Conservation (phyloP, 2,888 invertebrate species). For the Coremacera marginata region DNA sequence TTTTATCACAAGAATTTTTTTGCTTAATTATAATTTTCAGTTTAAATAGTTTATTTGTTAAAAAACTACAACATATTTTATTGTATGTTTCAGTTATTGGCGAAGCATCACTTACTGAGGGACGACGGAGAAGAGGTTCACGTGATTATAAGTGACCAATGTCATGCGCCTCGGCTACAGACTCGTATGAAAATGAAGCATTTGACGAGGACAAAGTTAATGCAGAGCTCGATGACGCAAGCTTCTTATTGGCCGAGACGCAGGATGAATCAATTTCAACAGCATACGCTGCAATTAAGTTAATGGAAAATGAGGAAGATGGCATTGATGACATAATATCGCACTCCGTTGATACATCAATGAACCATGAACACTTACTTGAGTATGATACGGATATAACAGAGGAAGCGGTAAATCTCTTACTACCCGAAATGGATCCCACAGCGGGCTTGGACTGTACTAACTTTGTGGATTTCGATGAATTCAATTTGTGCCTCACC, state of each 20-base stretch:
- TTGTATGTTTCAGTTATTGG: conserved; percentile 59
- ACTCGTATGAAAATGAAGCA: conserved; percentile 52
- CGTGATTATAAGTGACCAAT: conserved; percentile 82
- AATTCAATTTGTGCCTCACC: conserved; percentile 63
- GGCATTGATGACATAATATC: conserved; percentile 39
- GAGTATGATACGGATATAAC: conserved; percentile 50
- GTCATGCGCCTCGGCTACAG: conserved; percentile 70
- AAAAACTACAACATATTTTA: not conserved
- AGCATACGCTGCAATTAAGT: conserved; percentile 33
- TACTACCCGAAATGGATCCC: conserved; percentile 58
- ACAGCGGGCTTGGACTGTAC: conserved; percentile 56
- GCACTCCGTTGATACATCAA: not conserved
- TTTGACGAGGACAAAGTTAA: conserved; percentile 54
- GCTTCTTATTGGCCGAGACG: conserved; percentile 63
- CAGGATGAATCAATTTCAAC: conserved; percentile 48
- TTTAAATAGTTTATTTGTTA: not conserved
- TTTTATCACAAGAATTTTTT: no score
- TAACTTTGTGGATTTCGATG: conserved; percentile 63
- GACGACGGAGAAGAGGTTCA: conserved; percentile 75
- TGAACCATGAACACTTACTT: conserved; percentile 51
- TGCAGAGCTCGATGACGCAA: conserved; percentile 37
- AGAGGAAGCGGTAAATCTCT: conserved; percentile 55
- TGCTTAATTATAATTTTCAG: no score
- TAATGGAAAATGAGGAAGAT: conserved; percentile 36
- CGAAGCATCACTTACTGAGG: conserved; percentile 64